Base-by-base conservation (phyloP, 2,113 vertebrate species). In the Xiphias gladius region DNA sequence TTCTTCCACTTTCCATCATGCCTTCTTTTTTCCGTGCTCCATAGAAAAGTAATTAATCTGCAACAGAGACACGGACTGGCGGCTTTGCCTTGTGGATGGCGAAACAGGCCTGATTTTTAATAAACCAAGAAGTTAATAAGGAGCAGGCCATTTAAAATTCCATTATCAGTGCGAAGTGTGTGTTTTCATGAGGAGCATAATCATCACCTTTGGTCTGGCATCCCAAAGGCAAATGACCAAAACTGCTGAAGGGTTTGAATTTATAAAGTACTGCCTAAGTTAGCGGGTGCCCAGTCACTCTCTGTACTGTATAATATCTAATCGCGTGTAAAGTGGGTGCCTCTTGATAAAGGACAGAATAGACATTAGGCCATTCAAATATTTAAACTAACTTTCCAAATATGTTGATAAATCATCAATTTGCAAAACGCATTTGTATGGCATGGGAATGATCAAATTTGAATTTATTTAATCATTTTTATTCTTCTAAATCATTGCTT, bases 31-130 rank as follows among this genome's bases (percentile, higher is more conserved):
- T 69, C 52, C 72, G 66, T 79, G 71, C 78, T 52, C 83, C 89
- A 75, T 86, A 84, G 89, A 89, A 92, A 92, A 93, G 91, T 94
- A 94, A 95, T 95, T 95, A 94, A 91, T 94, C 88, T 91, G 89
- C 92, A 92, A 92, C 84, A 86, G 85, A 87, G 89, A 92, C 93
- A 90, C 65, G 89, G 89, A 84, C 90, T 80, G 83, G 81, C 50
- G 73, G 91, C 73, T 91, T 85, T 81, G 88, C 86, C 88, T 86
- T 55, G 80, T 86, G 83, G 86, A 78, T 77, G 85, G 84, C n/a
- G 78, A 92, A 94, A 92, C 80, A 72, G 89, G 80, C 82, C 79
- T 52, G 80, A 85, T 89, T 93, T 94, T 93, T 94, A 94, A 95
- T 95, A 92, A 94, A 94, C 86, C 85, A 83, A 83, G 86, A 92